Evolutionary conservation across 1,140 invertebrate species (phyloP).

Genomic region (Acromyrmex echinatior): DNA sequence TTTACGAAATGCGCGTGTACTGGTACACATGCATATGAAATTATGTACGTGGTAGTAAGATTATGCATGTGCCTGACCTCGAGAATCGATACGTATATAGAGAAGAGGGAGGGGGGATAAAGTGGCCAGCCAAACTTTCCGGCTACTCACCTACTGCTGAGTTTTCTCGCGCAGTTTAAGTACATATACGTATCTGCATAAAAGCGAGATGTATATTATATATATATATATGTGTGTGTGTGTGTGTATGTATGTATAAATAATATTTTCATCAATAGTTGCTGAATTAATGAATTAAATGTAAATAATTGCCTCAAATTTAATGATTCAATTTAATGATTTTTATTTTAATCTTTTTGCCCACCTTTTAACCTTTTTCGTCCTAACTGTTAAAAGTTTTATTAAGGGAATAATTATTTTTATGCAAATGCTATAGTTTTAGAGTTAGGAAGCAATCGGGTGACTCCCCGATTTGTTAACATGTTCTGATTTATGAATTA

Average conservation of each 20-base stretch:
- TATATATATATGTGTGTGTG: too few species aligned
- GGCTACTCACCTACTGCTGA: slow-evolving; percentile 26
- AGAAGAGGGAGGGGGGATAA: slow-evolving; percentile 4
- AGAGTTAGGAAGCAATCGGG: neutral
- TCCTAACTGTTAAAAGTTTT: neutral
- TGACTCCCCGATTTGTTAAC: neutral
- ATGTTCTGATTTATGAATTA: slow-evolving; percentile 14
- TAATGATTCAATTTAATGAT: neutral
- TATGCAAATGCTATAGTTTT: neutral
- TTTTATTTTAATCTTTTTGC: neutral
- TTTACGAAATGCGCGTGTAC: slow-evolving; percentile 24
- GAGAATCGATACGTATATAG: slow-evolving; percentile 60
- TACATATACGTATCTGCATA: neutral
- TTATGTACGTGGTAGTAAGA: slow-evolving; percentile 67
- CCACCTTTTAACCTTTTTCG: neutral
- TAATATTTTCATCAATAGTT: neutral
- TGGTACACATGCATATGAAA: slow-evolving; percentile 61
- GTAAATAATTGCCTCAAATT: neutral
- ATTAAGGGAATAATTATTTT: neutral
- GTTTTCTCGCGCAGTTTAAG: slow-evolving; percentile 17
- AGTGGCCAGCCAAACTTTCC: slow-evolving; percentile 64
- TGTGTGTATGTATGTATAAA: too few species aligned
- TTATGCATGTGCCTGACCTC: slow-evolving; percentile 58
- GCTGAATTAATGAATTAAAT: neutral
- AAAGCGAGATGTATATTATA: too few species aligned